Evolutionary conservation across 2,888 invertebrate genomes (phyloP), one percentile per base, ranked within the genome.

Genomic region (Hirtodrosophila histrioides): DNA sequence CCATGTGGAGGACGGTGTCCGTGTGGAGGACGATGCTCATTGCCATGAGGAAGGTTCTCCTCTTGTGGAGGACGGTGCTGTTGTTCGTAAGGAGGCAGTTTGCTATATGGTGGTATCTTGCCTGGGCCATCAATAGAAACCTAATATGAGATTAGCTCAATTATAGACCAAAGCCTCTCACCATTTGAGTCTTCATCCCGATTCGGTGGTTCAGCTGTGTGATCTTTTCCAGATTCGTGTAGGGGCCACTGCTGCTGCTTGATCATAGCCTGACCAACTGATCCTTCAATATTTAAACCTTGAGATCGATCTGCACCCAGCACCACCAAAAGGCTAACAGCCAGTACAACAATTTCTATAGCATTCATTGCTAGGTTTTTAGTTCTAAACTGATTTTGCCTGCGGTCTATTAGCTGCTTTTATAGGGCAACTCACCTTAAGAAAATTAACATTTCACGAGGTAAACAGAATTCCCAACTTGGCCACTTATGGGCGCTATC

Each of bases 281-380:
- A 40, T 11, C 27, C 37, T 0, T 31, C 4, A 5, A 44, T 24
- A 7, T 11, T 8, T 8, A 36, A 31, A n/a, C 36, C 29, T 8
- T 58, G 37, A 35, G 75, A 69, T 0, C 40, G 27, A 5, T 17
- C 17, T 17, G 75, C 72, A 31, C 50, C 29, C 40, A 64, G 39
- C 23, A 61, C 54, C 9, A 61, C 24, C 7, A 66, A 24, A n/a
- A 72, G 44, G 53, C 71, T 50, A 0, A 46, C 9, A 17, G 60
- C 50, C 4, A 66, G 37, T 6, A 61, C 17, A 8, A 27, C 36
- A 39, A 71, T 36, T 40, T 9, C 29, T n/a, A 55, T 9, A 9
- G 27, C 12, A 48, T 41, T 48, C 55, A 73, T 73, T 45, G 40
- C 17, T 12, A 8, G n/a, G n/a, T 50, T 46, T 36, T 48, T 65